Conservation (phyloP, 2,888 invertebrate species). For the Rhorus exstirpatorius region DNA sequence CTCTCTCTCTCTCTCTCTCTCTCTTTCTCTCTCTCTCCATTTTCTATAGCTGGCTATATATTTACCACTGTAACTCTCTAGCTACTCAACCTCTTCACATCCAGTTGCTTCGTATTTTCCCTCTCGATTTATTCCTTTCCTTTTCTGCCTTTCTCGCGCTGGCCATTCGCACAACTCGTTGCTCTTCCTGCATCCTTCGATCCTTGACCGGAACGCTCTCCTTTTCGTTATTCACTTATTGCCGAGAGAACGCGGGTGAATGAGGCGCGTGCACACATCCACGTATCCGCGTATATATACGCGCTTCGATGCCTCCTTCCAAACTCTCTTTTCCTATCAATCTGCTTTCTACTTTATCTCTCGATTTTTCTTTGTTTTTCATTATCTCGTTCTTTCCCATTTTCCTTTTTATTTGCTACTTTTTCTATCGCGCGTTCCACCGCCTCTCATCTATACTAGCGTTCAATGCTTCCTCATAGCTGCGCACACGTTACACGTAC, state of each 20-base stretch:
- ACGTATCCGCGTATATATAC: neutral
- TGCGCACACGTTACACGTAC: neutral
- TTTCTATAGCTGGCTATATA: conserved; percentile 46
- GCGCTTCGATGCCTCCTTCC: conserved; percentile 59
- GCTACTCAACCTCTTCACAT: conserved; percentile 43
- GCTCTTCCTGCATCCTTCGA: conserved; percentile 36
- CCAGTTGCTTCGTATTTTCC: conserved; percentile 12
- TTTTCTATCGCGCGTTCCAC: neutral
- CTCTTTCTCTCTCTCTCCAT: conserved; percentile 66
- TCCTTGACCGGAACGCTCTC: conserved; percentile 57
- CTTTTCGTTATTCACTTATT: conserved; percentile 65
- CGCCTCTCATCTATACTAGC: no score
- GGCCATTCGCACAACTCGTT: conserved; percentile 6
- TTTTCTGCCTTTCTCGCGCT: conserved; percentile 10
- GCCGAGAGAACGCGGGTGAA: neutral
- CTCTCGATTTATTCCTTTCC: conserved; percentile 38
- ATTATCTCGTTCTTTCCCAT: conserved; percentile 1
- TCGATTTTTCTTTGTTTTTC: conserved; percentile 20
- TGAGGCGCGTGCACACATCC: conserved; percentile 28
- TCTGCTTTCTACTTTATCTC: conserved; percentile 30
- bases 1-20: conserved; percentile 69
- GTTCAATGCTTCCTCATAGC: no score
- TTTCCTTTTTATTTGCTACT: conserved; percentile 7
- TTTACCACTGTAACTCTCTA: conserved; percentile 40
- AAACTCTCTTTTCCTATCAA: conserved; percentile 26